These are phyloP conservation scores for Silurus meridionalis DNA, from an alignment of 2,113 vertebrate species.

Conservation along the genomic window DNA sequence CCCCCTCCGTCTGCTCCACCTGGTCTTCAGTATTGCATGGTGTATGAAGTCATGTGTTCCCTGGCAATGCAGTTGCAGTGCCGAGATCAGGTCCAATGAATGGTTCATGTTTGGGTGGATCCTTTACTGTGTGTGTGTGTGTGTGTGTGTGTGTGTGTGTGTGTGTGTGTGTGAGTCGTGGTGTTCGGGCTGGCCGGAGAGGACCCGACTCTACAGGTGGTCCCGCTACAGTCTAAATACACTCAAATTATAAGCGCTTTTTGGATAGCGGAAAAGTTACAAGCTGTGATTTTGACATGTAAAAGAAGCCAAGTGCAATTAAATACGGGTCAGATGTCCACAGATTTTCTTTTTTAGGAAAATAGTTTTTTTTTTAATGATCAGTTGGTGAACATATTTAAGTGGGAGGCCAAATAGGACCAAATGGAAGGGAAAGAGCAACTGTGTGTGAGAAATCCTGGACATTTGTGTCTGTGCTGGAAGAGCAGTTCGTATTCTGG, in stretches of 20 bases:
- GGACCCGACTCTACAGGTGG: background rate
- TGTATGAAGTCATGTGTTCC: background rate
- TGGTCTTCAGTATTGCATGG: background rate
- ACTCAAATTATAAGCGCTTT: background rate
- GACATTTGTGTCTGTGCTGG: background rate
- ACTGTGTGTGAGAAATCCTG: background rate
- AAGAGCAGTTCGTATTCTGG: background rate
- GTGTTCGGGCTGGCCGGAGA: background rate
- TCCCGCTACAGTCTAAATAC: background rate
- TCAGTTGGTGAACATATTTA: constrained; percentile 14
- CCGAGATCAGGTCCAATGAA: background rate
- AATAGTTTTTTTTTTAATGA: constrained; percentile 11
- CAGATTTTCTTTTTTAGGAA: constrained; percentile 7
- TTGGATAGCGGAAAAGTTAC: background rate
- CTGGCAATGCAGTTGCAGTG: background rate
- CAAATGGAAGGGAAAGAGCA: background rate
- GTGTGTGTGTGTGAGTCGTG: background rate
- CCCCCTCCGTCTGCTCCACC: background rate
- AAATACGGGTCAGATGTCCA: constrained; percentile 4
- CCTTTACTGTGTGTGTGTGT: background rate
- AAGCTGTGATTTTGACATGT: background rate
- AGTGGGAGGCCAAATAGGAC: background rate
- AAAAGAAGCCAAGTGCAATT: background rate
- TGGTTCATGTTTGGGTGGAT: background rate
- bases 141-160: background rate